phyloP scores from a whole-genome alignment of 2,888 invertebrate species.

The Gasteruption jaculator region DNA sequence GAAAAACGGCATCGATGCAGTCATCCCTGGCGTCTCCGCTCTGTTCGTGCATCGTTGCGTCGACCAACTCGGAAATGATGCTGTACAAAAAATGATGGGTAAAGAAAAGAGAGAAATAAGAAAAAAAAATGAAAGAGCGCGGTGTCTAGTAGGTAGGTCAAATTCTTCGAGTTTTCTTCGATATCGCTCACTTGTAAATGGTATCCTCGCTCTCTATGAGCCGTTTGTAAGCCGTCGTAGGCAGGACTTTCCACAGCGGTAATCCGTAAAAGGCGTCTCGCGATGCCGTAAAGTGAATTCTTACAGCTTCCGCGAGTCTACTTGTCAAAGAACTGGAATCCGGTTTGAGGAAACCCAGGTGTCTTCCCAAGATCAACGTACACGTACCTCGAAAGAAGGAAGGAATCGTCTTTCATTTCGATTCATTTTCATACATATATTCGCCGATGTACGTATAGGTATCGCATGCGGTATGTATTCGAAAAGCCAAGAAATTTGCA shows the following conservation, averaged over 20 bases:
- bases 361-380: conserved; percentile 71
- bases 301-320: conserved; percentile 68
- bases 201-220: conserved; percentile 72
- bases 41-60: conserved; percentile 60
- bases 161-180: conserved; percentile 8
- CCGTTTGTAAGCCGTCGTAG: conserved; percentile 67
- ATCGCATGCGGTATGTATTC: too few relatives aligned
- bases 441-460: too few relatives aligned
- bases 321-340: conserved; percentile 59
- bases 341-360: conserved; percentile 67
- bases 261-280: conserved; percentile 79
- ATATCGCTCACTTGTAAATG: conserved; percentile 64
- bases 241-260: conserved; percentile 77
- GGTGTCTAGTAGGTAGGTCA: background rate
- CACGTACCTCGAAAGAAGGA: conserved; percentile 61
- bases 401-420: conserved; percentile 7
- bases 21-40: conserved; percentile 58
- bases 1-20: conserved; percentile 67
- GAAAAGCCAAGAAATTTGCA: too few relatives aligned
- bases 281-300: conserved; percentile 72
- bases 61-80: conserved; percentile 75
- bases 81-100: conserved; percentile 48
- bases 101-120: background rate
- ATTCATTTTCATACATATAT: background rate
- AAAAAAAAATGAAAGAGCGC: background rate